Conservation (phyloP, 1,140 invertebrate species). For the Neodiprion fabricii region DNA sequence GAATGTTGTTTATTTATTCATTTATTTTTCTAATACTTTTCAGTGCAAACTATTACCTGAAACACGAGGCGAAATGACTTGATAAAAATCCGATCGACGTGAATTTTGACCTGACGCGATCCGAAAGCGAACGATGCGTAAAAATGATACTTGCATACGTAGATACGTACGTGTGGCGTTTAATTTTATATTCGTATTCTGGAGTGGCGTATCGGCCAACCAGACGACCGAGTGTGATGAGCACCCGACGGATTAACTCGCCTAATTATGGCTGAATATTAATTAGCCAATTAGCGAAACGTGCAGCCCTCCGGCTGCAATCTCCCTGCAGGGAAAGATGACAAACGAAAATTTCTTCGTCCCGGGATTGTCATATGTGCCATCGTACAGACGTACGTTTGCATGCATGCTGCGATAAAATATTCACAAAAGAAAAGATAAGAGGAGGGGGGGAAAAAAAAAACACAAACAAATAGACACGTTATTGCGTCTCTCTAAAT, state of each 20-base stretch:
- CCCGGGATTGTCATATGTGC: too few relatives aligned
- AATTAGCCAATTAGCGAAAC: slow-evolving; percentile 48
- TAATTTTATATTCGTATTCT: not conserved
- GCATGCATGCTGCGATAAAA: too few relatives aligned
- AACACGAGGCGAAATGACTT: too few relatives aligned
- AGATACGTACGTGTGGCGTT: too few relatives aligned
- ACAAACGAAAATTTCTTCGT: too few relatives aligned
- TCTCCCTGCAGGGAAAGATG: too few relatives aligned
- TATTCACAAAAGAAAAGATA: not conserved
- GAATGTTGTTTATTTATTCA: too few relatives aligned
- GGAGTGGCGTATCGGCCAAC: slow-evolving; percentile 36
- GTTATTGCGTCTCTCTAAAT: not conserved
- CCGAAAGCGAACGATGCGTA: not conserved
- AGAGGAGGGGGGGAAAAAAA: not conserved
- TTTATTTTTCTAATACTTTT: too few relatives aligned
- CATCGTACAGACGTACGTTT: too few relatives aligned
- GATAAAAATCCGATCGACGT: too few relatives aligned
- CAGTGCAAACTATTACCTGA: too few relatives aligned
- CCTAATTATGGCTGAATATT: slow-evolving; percentile 50
- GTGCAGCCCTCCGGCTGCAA: not conserved
- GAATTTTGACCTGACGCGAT: not conserved
- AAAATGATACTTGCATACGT: not conserved
- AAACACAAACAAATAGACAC: slow-evolving; percentile 3
- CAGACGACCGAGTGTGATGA: slow-evolving; percentile 40
- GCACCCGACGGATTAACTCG: slow-evolving; percentile 37